Evolutionary conservation across 2,888 invertebrate genomes (phyloP), one percentile per base, ranked within the genome.

Genomic region (Coelinius sp.): DNA sequence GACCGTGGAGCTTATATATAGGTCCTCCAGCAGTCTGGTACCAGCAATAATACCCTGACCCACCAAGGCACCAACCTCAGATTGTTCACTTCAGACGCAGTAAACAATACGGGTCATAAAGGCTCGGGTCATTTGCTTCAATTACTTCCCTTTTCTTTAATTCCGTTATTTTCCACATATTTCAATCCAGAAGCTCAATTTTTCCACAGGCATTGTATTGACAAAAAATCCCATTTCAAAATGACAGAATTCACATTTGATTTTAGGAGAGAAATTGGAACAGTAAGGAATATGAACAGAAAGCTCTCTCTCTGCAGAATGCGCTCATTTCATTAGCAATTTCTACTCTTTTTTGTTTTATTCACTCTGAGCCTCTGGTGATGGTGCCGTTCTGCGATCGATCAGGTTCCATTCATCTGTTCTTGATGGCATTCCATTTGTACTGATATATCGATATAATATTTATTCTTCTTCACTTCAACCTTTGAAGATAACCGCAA

Each of bases 61-160:
- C 53, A 70, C 67, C 62, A 35, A 69, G 52, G 41, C 67, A 62
- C 67, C 25, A 62, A 59, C 62, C 67, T 24, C 70, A 27, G 67
- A 71, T 71, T 71, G 67, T 71, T 67, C 71, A 67, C 38, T 67
- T 71, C 71, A 71, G 63, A 62, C 62, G 62, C 44, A 14, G 41
- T 25, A 52, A 71, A 71, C 67, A 71, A 71, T 71, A 25, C 49
- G 22, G 52, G 25, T 24, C 65, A 65, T 20, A 17, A 31, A 24
- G 35, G 22, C 25, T n/a, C n/a, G 27, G 20, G 35, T 59, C 35
- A 59, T 59, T 35, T 59, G 31, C 14, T 59, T 59, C 59, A 59
- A 49, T 49, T 49, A 49, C 46, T 14, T 17, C 10, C 25, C 31
- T 31, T 27, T 59, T 27, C 14, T 5, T 41, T n/a, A n/a, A 31